Base-by-base conservation (phyloP, 2,797 vertebrate species). In the Prunella strophiata region DNA sequence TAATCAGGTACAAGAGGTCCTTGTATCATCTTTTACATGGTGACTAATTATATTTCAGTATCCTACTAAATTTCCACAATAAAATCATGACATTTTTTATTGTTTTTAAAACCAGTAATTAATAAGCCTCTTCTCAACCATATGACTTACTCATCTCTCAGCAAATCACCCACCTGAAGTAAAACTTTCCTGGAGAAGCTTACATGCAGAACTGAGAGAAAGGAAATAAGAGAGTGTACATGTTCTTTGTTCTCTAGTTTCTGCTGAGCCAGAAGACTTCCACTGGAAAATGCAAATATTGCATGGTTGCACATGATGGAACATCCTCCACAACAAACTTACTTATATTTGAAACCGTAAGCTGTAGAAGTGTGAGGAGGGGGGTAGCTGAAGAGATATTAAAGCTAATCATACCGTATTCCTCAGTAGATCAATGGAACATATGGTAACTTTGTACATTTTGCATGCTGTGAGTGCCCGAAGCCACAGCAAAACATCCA, bases 401-500 rank as follows among this genome's bases (percentile, higher is more conserved):
- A 79, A 85, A 95, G 20, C 30, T 92, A 75, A 91, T 95, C 34
- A 61, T 95, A 86, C 72, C 47, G 25, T 65, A 43, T 89, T 97
- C 70, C 80, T 72, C 78, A 88, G 34, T 15, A 93, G 81, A 94
- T 94, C 74, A 93, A 73, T 78, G 71, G 73, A 94, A 90, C 89
- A 85, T 78, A 92, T 88, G 70, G 80, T 71, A 89, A 86, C 58
- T 91, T 91, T 73, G 47, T 90, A 74, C 38, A 85, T 93, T 93
- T 94, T 93, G 27, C 63, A 74, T 77, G 21, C 75, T 78, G 55
- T 66, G 85, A 78, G 66, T 88, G 67, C 71, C 94, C 92, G 89
- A 91, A 96, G 92, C 68, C 89, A 93, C 94, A 88, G 85, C 61
- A 96, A 93, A 89, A 85, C 65, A 90, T 86, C 59, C 47, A 62